Percentiles rank a stretch among this genome's conserved stretches.
Conservation (phyloP, 37 sponge, comb jelly and placozoan genomes). For the Ianthella basta region DNA sequence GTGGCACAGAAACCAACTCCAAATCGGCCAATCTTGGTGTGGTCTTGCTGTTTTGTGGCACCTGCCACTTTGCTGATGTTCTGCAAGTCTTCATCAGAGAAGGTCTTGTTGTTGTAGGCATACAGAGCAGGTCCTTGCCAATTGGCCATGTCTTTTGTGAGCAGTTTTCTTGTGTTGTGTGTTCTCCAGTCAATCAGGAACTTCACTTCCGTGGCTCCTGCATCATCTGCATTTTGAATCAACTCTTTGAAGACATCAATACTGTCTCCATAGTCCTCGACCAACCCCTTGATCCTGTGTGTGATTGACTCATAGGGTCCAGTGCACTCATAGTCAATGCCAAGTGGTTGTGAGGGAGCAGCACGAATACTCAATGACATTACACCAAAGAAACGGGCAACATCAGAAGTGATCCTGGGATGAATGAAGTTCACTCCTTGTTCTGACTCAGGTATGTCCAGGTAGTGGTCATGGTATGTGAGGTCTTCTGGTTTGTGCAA, state of each 20-base stretch:
- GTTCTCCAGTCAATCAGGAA: conserved; percentile 80
- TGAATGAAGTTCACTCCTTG: conserved; percentile 39
- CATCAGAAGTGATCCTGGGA: conserved; percentile 16
- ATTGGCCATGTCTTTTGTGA: conserved; percentile 55
- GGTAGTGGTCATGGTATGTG: conserved; percentile 17
- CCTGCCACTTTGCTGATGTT: conserved; percentile 78
- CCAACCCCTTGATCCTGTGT: conserved; percentile 51
- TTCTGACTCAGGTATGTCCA: not conserved
- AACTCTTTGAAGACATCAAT: conserved; percentile 87
- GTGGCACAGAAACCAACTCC: conserved; percentile 87
- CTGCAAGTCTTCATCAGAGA: conserved; percentile 73
- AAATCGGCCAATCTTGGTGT: conserved; percentile 81
- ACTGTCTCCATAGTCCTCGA: conserved; percentile 69
- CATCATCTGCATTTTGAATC: conserved; percentile 94
- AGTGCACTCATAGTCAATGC: conserved; percentile 25
- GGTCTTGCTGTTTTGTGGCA: conserved; percentile 64
- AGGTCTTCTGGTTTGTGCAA: not conserved
- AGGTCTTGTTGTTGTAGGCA: conserved; percentile 75
- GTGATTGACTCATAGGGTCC: conserved; percentile 72
- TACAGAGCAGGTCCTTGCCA: conserved; percentile 90
- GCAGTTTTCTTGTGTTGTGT: conserved; percentile 17
- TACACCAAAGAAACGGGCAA: conserved; percentile 56
- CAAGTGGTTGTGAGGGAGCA: conserved; percentile 57
- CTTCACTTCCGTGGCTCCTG: conserved; percentile 72
- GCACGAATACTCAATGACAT: conserved; percentile 52